Conservation (phyloP, 35 echinoderm and acorn worm species). For the Patiria miniata region DNA sequence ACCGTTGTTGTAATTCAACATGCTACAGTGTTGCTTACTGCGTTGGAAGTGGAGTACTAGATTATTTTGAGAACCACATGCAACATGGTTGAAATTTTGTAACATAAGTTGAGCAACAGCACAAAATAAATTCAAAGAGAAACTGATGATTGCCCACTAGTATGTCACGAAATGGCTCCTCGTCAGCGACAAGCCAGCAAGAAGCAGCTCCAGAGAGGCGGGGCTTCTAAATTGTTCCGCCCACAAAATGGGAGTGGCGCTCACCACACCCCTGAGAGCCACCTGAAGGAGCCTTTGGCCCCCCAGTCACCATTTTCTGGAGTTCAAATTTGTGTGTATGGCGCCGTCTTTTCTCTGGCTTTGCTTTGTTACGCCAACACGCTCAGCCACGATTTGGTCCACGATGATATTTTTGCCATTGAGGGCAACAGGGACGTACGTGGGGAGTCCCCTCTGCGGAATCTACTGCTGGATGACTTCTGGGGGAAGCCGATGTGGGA, state of each 20-base stretch:
- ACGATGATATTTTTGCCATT: conserved; percentile 88
- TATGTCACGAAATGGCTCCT: not conserved
- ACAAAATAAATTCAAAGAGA: too few relatives aligned
- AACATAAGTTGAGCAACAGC: too few relatives aligned
- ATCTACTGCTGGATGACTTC: conserved; percentile 71
- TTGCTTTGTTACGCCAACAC: conserved; percentile 43
- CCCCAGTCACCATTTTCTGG: not conserved
- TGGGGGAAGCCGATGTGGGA: conserved; percentile 75
- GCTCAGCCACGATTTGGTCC: conserved; percentile 61
- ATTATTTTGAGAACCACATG: too few relatives aligned
- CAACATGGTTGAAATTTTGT: too few relatives aligned
- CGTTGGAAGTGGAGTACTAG: too few relatives aligned
- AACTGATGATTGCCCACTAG: too few relatives aligned
- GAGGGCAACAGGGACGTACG: conserved; percentile 77
- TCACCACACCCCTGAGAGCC: not conserved
- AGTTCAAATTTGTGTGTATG: not conserved
- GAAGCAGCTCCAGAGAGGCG: not conserved
- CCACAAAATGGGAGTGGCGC: not conserved
- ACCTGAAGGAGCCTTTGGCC: not conserved
- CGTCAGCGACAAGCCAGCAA: not conserved
- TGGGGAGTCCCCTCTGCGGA: conserved; percentile 21
- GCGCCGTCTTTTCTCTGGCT: not conserved
- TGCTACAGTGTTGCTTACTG: too few relatives aligned
- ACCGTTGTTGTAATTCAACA: too few relatives aligned
- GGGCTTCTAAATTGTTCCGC: not conserved